Percentiles rank a stretch among this genome's conserved stretches.
These are phyloP conservation scores for Haliclona indistincta DNA, from an alignment of 37 sponge, comb jelly and placozoan species.

Conservation along the genomic window DNA sequence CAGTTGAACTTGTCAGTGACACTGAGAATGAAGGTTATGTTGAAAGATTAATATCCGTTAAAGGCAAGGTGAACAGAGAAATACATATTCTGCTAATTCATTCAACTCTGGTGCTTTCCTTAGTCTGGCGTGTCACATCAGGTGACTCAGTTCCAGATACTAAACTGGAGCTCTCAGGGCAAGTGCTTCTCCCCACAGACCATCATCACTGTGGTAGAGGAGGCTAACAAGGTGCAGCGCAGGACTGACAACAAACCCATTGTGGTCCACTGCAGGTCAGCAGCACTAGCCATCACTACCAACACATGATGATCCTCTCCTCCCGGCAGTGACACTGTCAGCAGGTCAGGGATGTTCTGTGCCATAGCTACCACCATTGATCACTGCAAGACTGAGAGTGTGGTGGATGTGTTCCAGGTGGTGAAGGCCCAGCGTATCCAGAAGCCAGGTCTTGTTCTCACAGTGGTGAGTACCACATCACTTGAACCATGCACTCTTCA, in stretches of 20 bases:
- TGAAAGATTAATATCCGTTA: no score
- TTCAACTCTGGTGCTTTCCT: neutral
- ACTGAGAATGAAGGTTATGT: no score
- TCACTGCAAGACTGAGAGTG: conserved; percentile 55
- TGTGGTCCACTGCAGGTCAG: conserved; percentile 87
- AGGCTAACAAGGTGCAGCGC: conserved; percentile 71
- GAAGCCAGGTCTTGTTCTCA: conserved; percentile 52
- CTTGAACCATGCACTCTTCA: neutral
- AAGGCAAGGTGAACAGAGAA: no score
- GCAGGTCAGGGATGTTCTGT: conserved; percentile 56
- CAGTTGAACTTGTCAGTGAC: no score
- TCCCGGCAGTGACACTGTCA: conserved; percentile 44
- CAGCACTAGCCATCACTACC: neutral
- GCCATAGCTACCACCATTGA: conserved; percentile 47
- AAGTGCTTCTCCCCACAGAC: conserved; percentile 45
- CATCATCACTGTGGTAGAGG: conserved; percentile 71
- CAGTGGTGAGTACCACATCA: conserved; percentile 35
- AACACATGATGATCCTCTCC: no score
- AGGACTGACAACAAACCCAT: conserved; percentile 82
- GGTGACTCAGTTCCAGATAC: conserved; percentile 81
- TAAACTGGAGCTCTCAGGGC: conserved; percentile 64
- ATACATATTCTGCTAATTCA: no score
- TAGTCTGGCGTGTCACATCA: conserved; percentile 43
- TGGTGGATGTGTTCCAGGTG: conserved; percentile 67
- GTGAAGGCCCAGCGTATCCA: conserved; percentile 54